Conservation (phyloP, 2,113 vertebrate species). For the Typhlomys cinereus region DNA sequence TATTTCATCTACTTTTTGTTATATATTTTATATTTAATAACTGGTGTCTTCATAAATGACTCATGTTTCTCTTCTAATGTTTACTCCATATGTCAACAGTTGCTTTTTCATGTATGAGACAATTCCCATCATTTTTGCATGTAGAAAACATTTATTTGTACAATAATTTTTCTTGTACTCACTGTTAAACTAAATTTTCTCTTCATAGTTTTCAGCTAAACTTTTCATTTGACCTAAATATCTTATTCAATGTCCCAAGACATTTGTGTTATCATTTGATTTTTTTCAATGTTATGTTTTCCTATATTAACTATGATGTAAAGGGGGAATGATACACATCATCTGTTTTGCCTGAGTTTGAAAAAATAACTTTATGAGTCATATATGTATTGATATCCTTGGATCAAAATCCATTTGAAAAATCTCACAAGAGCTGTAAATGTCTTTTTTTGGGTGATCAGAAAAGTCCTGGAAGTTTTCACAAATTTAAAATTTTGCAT, state of each 20-base stretch:
- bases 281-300: neutral
- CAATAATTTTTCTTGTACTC: neutral
- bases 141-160: neutral
- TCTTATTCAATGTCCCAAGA: neutral
- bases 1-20: neutral
- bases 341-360: neutral
- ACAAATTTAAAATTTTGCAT: neutral
- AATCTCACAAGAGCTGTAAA: neutral
- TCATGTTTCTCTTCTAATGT: neutral
- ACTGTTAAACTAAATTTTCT: neutral
- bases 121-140: neutral
- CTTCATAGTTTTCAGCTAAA: neutral
- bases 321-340: neutral
- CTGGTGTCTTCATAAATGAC: neutral
- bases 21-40: neutral
- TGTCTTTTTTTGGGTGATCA: neutral
- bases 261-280: neutral
- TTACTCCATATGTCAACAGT: neutral
- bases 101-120: neutral
- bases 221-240: neutral
- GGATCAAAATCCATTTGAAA: neutral
- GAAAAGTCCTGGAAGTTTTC: neutral
- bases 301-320: neutral
- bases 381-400: neutral
- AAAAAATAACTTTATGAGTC: neutral